Evolutionary conservation across 2,888 invertebrate species (phyloP).

Genomic region (Drosophila mulleri): DNA sequence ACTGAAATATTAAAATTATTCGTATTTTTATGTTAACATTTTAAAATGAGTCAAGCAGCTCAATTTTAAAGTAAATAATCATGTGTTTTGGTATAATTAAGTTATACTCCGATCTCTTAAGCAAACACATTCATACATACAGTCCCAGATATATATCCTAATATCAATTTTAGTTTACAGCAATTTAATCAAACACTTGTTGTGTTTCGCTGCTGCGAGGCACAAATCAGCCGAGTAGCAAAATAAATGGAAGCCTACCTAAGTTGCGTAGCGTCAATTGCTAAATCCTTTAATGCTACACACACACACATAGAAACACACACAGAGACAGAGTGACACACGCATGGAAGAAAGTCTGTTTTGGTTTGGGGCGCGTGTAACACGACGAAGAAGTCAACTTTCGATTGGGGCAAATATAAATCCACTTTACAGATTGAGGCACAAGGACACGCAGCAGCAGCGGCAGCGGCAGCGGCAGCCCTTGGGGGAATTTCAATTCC

Average conservation of each 20-base stretch:
- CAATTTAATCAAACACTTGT: constrained; percentile 74
- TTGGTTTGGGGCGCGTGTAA: constrained; percentile 25
- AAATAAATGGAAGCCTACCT: constrained; percentile 32
- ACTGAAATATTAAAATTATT: too few species aligned
- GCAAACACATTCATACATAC: background rate
- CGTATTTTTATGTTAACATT: too few species aligned
- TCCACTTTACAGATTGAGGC: constrained; percentile 76
- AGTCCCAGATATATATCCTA: background rate
- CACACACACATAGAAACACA: background rate
- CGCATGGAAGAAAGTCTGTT: constrained; percentile 17
- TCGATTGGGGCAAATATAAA: constrained; percentile 77
- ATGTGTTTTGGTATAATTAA: too few species aligned
- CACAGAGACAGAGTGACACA: constrained; percentile 8
- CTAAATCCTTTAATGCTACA: constrained; percentile 75
- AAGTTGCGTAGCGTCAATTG: constrained; percentile 71
- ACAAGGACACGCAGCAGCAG: constrained; percentile 17
- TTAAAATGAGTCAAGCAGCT: too few species aligned
- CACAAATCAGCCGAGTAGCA: constrained; percentile 44
- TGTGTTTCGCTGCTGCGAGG: constrained; percentile 42
- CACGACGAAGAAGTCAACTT: constrained; percentile 66
- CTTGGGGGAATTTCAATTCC: constrained; percentile 71
- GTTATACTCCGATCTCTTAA: background rate
- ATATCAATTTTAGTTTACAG: constrained; percentile 25
- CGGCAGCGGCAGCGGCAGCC: background rate
- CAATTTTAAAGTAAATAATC: too few species aligned